Percentiles rank a stretch among this genome's conserved stretches.
Evolutionary conservation across 2,888 invertebrate genomes (phyloP).

Genomic region (Anthophora plumipes): DNA sequence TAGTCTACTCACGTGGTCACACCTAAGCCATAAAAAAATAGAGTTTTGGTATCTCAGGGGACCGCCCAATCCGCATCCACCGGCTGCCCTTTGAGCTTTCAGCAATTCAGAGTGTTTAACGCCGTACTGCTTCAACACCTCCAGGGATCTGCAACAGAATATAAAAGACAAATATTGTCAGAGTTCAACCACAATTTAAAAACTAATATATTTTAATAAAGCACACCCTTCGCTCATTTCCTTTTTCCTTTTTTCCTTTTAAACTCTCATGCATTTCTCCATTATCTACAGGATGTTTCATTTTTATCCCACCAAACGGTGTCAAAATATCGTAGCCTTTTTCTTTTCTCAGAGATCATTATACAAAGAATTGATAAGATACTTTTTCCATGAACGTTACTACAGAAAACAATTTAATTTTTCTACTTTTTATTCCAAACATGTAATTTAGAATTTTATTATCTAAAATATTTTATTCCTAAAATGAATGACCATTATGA

Average conservation of each 20-base stretch:
- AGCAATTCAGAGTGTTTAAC: conserved; percentile 90
- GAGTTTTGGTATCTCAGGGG: conserved; percentile 91
- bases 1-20: conserved; percentile 88
- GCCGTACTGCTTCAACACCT: conserved; percentile 90
- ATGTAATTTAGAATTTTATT: no score
- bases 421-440: no score
- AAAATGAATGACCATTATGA: no score
- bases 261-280: neutral
- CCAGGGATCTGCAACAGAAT: conserved; percentile 88
- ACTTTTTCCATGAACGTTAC: no score
- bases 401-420: no score
- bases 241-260: neutral
- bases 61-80: conserved; percentile 89
- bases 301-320: no score
- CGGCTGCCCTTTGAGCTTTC: conserved; percentile 88
- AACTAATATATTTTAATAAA: neutral
- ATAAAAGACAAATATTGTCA: neutral
- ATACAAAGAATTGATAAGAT: no score
- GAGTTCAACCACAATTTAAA: neutral
- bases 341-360: no score
- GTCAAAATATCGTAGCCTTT: no score
- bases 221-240: neutral
- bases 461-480: no score
- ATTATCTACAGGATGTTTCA: no score
- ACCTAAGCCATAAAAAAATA: conserved; percentile 93